Conservation (phyloP, 2,797 vertebrate genomes). For the Labeo calbasu region DNA sequence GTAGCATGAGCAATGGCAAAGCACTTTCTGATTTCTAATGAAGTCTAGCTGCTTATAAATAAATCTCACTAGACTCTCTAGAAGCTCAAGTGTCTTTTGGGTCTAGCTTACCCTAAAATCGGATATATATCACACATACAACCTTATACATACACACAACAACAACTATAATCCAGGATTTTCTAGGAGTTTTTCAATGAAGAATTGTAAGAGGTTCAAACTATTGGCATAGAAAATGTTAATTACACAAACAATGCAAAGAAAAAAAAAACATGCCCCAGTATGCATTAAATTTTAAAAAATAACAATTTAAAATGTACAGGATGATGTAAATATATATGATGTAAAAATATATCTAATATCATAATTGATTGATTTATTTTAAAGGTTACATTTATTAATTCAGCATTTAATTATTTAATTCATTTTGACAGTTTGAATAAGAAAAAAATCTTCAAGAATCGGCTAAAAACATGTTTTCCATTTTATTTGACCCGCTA, state of each 20-base stretch:
- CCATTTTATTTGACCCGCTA: background rate
- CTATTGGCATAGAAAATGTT: background rate
- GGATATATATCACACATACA: too few species aligned
- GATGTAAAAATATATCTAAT: background rate
- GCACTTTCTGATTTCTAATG: background rate
- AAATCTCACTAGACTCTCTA: constrained; percentile 12
- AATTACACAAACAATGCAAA: background rate
- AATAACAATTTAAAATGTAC: background rate
- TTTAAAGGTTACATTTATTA: background rate
- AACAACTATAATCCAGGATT: background rate
- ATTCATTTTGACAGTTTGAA: background rate
- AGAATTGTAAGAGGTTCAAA: too few species aligned
- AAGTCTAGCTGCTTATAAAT: background rate
- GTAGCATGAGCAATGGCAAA: background rate
- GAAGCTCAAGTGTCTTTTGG: background rate
- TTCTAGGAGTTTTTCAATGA: too few species aligned
- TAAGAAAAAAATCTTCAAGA: background rate
- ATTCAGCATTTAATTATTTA: background rate
- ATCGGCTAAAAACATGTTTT: too few species aligned
- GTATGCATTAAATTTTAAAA: background rate
- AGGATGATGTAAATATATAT: background rate
- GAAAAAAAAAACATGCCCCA: background rate
- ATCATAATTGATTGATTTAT: background rate
- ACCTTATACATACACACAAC: too few species aligned
- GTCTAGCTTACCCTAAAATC: too few species aligned